A percentile compares a stretch with the other conserved stretches of the same genome.
phyloP scores from a whole-genome alignment of 2,888 invertebrate species.

The Ischnura elegans region DNA sequence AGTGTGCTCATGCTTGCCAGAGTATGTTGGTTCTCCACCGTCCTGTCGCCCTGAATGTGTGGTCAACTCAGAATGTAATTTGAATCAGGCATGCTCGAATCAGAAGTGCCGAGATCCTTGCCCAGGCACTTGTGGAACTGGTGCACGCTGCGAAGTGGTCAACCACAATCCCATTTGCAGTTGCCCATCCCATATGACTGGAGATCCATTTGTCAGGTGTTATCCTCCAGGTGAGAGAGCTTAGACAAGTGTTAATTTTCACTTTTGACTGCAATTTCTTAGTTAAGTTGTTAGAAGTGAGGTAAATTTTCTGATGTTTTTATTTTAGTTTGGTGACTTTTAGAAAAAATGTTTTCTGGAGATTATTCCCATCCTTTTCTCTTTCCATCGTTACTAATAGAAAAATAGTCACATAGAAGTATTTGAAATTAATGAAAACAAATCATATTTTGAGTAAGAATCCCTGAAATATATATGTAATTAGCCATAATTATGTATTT shows the following conservation, averaged over 20 bases:
- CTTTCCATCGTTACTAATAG: no score
- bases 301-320: no score
- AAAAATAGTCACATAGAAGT: no score
- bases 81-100: constrained; percentile 87
- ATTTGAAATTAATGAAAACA: no score
- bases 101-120: constrained; percentile 90
- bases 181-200: constrained; percentile 84
- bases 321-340: no score
- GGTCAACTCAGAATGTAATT: constrained; percentile 87
- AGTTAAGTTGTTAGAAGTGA: no score
- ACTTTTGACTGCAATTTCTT: background rate
- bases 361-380: no score
- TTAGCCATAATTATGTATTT: no score
- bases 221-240: constrained; percentile 76
- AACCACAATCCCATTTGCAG: constrained; percentile 90
- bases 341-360: no score
- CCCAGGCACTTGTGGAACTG: constrained; percentile 86
- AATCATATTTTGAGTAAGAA: no score
- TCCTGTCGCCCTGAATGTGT: constrained; percentile 89
- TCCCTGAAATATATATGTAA: no score
- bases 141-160: constrained; percentile 85
- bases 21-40: constrained; percentile 87
- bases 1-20: constrained; percentile 88
- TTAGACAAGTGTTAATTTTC: background rate
- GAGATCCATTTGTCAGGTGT: constrained; percentile 88